Evolutionary conservation across 1,140 invertebrate species (phyloP).

Genomic region (Laupala kohalensis): DNA sequence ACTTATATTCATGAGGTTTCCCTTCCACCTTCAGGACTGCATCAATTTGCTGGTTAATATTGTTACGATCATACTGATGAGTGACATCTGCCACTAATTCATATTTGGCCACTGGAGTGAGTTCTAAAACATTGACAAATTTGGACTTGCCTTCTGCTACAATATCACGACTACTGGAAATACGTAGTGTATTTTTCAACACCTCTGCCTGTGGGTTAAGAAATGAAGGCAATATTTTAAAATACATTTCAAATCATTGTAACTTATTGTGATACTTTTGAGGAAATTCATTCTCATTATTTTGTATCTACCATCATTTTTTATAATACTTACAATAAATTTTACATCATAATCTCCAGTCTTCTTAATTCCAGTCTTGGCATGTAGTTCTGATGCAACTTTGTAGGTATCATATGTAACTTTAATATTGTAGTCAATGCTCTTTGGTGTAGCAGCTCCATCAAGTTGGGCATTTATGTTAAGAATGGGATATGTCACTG

Average conservation of each 20-base stretch:
- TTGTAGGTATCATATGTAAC: constrained; percentile 30
- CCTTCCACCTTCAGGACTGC: constrained; percentile 31
- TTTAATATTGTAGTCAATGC: constrained; percentile 9
- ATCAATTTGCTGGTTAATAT: constrained; percentile 38
- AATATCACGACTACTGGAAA: constrained; percentile 38
- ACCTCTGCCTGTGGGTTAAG: constrained; percentile 25
- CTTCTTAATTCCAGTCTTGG: constrained; percentile 34
- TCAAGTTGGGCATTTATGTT: constrained; percentile 9
- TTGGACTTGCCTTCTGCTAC: constrained; percentile 42
- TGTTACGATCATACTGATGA: constrained; percentile 35
- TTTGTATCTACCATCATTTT: not conserved
- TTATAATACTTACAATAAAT: constrained; percentile 26
- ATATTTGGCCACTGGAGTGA: constrained; percentile 47
- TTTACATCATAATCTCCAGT: constrained; percentile 43
- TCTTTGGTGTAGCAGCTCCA: constrained; percentile 4
- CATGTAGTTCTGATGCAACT: constrained; percentile 37
- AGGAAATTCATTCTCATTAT: not conserved
- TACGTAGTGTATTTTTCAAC: constrained; percentile 40
- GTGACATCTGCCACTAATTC: constrained; percentile 41
- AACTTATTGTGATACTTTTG: no score
- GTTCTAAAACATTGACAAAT: constrained; percentile 39
- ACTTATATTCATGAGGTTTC: constrained; percentile 39
- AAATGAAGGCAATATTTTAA: not conserved
- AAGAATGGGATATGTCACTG: constrained; percentile 29
- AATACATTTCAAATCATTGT: no score